phyloP scores from a whole-genome alignment of 2,797 vertebrate genomes.

The Thripadectes ignobilis region DNA sequence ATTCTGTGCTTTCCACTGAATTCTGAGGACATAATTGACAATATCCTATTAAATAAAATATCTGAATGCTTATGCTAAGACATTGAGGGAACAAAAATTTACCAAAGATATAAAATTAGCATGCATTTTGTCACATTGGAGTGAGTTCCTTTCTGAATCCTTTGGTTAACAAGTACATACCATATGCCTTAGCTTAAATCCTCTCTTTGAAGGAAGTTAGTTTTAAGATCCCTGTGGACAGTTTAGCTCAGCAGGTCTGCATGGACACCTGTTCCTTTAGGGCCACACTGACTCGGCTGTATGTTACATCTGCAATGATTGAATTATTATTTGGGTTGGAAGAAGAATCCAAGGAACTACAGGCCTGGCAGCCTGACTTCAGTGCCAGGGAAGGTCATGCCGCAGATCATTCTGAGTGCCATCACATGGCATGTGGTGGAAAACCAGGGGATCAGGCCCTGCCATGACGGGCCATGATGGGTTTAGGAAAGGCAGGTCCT shows the following conservation, averaged over 20 bases:
- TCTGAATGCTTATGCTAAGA: background rate
- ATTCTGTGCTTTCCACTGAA: background rate
- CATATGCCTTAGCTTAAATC: background rate
- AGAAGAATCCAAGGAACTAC: background rate
- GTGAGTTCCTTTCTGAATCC: background rate
- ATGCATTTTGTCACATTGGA: background rate
- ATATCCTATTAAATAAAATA: background rate
- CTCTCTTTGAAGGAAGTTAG: background rate
- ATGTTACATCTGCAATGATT: background rate
- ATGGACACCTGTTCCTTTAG: background rate
- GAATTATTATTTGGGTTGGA: background rate
- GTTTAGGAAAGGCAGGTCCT: background rate
- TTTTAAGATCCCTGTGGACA: background rate
- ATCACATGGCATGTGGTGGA: rapidly evolving
- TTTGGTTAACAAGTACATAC: background rate
- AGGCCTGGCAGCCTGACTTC: background rate
- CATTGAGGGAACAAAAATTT: background rate
- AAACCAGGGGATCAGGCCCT: background rate
- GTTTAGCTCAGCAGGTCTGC: background rate
- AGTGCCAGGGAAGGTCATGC: background rate
- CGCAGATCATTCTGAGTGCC: background rate
- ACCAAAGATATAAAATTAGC: background rate
- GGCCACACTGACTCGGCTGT: rapidly evolving
- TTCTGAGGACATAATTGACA: background rate
- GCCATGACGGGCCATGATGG: no score